A percentile compares a stretch with the other conserved stretches of the same genome.
These are phyloP conservation scores for Dione juno DNA, from an alignment of 2,888 invertebrate genomes.

Conservation along the genomic window DNA sequence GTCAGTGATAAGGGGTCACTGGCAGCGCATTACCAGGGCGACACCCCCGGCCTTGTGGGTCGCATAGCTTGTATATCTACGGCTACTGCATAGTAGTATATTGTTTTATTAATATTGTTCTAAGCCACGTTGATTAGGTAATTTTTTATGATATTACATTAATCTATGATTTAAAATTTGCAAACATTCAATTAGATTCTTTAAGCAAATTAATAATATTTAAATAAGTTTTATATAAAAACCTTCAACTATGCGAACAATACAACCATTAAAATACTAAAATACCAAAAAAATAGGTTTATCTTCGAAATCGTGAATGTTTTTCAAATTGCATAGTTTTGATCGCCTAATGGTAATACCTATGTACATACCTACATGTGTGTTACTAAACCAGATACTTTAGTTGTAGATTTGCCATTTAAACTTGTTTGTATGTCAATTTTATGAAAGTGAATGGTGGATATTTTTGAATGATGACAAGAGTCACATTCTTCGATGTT, in stretches of 20 bases:
- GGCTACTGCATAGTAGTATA: neutral
- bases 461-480: neutral
- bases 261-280: neutral
- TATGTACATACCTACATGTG: neutral
- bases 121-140: too few species aligned
- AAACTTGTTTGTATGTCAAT: conserved; percentile 2
- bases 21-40: conserved; percentile 32
- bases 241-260: neutral
- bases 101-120: neutral
- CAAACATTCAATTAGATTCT: neutral
- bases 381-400: conserved; percentile 1
- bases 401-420: neutral
- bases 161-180: neutral
- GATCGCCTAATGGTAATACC: neutral
- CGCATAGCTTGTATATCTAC: neutral
- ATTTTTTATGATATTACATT: too few species aligned
- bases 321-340: neutral
- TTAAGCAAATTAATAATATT: neutral
- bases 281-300: neutral
- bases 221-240: neutral
- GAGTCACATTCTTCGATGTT: neutral
- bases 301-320: conserved; percentile 3
- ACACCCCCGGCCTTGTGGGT: conserved; percentile 34
- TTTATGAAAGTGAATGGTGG: conserved; percentile 5
- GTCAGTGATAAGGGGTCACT: conserved; percentile 33